Conservation (phyloP, 2,113 vertebrate species). For the Alethe diademata region DNA sequence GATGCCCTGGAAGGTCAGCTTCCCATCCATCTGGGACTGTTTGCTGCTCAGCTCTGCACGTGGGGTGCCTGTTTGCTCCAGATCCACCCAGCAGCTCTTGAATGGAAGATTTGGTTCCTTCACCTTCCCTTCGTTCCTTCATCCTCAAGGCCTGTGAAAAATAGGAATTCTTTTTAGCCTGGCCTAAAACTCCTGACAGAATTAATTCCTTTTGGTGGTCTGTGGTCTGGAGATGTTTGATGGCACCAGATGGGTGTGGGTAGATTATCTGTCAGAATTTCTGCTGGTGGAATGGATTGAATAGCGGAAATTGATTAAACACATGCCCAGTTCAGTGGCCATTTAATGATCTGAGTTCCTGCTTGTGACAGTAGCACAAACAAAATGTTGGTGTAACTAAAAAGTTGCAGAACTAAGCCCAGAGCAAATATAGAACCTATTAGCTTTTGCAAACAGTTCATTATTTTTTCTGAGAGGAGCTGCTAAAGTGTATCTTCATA, state of each 20-base stretch:
- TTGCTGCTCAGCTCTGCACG: neutral
- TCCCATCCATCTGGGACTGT: constrained; percentile 20
- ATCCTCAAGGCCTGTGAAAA: neutral
- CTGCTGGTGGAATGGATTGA: neutral
- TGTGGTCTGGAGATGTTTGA: neutral
- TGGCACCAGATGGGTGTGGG: neutral
- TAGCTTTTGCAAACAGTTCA: neutral
- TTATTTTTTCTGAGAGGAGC: neutral
- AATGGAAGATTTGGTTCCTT: neutral
- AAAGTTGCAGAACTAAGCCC: neutral
- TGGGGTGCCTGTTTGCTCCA: neutral
- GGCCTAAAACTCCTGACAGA: neutral
- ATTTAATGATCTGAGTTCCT: neutral
- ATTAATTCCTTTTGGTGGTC: neutral
- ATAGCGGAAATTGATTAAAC: neutral
- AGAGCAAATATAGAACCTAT: neutral
- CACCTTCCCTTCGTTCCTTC: neutral
- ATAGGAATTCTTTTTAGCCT: neutral
- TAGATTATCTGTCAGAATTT: neutral
- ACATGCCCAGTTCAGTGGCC: neutral
- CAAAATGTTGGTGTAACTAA: neutral
- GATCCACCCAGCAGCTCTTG: neutral
- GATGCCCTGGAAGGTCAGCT: constrained; percentile 34
- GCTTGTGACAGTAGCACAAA: neutral
- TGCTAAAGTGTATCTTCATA: neutral